Evolutionary conservation across 2,888 invertebrate species (phyloP), one percentile per base, ranked within the genome.

Genomic region (Aproaerema taeniolella): DNA sequence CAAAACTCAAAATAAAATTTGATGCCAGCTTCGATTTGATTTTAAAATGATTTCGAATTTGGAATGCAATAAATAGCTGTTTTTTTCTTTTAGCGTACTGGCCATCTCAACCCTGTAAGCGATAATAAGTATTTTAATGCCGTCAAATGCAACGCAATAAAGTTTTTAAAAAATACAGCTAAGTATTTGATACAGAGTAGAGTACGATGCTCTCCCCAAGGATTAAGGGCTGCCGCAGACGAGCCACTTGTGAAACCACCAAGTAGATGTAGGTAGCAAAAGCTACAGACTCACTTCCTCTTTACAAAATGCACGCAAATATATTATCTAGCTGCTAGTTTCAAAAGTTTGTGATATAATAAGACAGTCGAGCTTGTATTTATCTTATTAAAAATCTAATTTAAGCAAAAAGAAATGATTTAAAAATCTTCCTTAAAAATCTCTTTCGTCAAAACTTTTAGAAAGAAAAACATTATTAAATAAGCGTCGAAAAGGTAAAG

Each of bases 291-390:
- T 41, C 28, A 41, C 28, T 37, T 32, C 20, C 8, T 34, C 16
- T 24, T 29, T 33, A 28, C 28, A 41, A 37, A 37, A 31, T 36
- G 36, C 11, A 41, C 30, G 30, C 30, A 40, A 37, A 41, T 41
- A 36, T 32, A 24, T 16, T 41, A 36, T 32, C 17, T 16, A 11
- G 25, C 26, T 32, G 25, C 25, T 15, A 28, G 39, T 26, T 32
- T 26, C 12, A 12, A 39, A 39, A 28, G 25, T 32, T 39, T 31
- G 12, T 8, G 14, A 2, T 14, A 28, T 25, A 37, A 29, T 29
- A 36, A 11, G 16, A 7, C 11, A 29, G 29, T 26, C 34, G 25
- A 34, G 34, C 24, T 33, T 17, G 1, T 28, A 28, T 28, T 10
- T 28, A 10, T 11, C 28, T 10, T 28, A 29, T 11, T 29, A 12